These are phyloP conservation scores for Drosophila pseudoobscura DNA, from an alignment of 1,140 invertebrate genomes.

Conservation along the genomic window DNA sequence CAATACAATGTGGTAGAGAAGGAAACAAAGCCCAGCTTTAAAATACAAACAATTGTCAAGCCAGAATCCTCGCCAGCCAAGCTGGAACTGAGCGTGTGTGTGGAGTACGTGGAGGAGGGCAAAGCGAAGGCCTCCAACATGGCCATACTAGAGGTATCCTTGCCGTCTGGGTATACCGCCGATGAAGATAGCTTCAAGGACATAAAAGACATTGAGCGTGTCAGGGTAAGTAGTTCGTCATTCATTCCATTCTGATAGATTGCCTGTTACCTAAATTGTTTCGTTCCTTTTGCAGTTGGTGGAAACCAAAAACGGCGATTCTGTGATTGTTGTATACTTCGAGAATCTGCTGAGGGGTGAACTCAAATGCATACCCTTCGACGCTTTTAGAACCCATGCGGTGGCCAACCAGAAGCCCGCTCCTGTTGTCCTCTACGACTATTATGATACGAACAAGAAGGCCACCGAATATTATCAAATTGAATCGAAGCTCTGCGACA, in stretches of 20 bases:
- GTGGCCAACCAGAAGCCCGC: conserved; percentile 94
- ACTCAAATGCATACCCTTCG: conserved; percentile 92
- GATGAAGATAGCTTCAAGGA: conserved; percentile 66
- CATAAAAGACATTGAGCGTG: conserved; percentile 59
- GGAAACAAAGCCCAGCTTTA: conserved; percentile 91
- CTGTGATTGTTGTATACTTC: conserved; percentile 92
- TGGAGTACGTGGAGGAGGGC: conserved; percentile 77
- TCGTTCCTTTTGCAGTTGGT: conserved; percentile 84
- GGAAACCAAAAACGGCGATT: conserved; percentile 90
- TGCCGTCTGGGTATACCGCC: conserved; percentile 91
- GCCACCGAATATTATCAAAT: conserved; percentile 74
- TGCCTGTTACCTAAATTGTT: neutral
- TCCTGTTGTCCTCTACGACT: conserved; percentile 93
- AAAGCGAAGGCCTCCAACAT: conserved; percentile 88
- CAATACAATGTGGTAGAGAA: conserved; percentile 92
- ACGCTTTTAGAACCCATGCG: conserved; percentile 91
- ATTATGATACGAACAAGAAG: conserved; percentile 93
- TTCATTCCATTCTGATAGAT: neutral
- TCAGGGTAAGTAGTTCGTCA: conserved; percentile 55
- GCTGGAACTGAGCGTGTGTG: conserved; percentile 90
- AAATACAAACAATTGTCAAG: conserved; percentile 88
- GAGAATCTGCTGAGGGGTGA: conserved; percentile 88
- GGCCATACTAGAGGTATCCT: conserved; percentile 93
- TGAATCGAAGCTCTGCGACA: conserved; percentile 69
- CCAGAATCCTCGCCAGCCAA: conserved; percentile 89